phyloP scores from a whole-genome alignment of 1,140 invertebrate species.

The Rhagoletis pomonella region DNA sequence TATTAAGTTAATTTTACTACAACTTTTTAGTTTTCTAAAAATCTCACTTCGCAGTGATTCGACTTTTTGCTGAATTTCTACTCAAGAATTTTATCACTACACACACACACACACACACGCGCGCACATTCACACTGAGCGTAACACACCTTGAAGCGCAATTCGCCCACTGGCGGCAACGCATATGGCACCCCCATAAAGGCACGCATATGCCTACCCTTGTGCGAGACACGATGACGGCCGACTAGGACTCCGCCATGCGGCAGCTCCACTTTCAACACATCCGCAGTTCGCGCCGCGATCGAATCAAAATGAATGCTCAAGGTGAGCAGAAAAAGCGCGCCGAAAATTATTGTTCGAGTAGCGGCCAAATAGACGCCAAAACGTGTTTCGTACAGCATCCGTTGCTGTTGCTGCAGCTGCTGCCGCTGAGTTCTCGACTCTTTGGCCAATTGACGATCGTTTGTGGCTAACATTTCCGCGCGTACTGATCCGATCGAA shows the following conservation, averaged over 20 bases:
- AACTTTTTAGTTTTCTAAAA: too few relatives aligned
- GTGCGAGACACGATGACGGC: conserved; percentile 75
- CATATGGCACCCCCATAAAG: conserved; percentile 73
- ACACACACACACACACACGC: background rate
- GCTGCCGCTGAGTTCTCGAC: background rate
- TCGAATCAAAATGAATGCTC: background rate
- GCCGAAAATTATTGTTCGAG: background rate
- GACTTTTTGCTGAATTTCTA: background rate
- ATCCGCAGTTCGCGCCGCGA: conserved; percentile 62
- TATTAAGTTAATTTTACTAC: too few relatives aligned
- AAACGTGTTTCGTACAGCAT: background rate
- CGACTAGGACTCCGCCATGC: conserved; percentile 73
- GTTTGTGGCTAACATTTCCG: background rate
- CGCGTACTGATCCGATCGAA: conserved; percentile 1
- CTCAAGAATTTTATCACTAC: background rate
- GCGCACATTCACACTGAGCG: background rate
- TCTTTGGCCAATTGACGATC: conserved; percentile 11
- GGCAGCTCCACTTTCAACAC: conserved; percentile 65
- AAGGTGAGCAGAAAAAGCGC: conserved; percentile 8
- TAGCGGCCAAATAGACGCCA: background rate
- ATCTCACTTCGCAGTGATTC: background rate
- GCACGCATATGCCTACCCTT: conserved; percentile 75
- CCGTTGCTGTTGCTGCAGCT: background rate
- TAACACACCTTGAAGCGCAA: conserved; percentile 79
- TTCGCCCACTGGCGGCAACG: conserved; percentile 79